Base-by-base conservation (phyloP, 2,888 invertebrate genomes). In the Amblyjoppa fuscipennis region DNA sequence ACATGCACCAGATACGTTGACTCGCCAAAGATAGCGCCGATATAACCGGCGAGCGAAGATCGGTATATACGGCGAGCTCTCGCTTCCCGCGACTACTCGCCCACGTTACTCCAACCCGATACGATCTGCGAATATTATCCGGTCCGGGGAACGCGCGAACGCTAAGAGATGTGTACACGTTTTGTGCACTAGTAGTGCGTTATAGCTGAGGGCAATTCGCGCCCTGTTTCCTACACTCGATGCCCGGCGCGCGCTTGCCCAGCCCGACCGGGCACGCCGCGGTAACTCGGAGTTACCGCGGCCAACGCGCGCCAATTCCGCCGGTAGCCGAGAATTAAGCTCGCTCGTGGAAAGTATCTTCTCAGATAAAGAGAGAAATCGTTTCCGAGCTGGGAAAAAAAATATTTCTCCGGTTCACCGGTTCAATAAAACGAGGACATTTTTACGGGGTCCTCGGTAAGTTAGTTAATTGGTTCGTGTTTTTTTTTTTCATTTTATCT, bases 41-140 rank as follows among this genome's bases (percentile, higher is more conserved):
- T 70, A 69, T 70, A 71, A 79, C 61, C 59, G 20, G 49, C 45
- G 59, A 74, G 71, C 45, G 34, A 68, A 68, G 73, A 75, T 78
- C 56, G 73, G 66, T 71, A 66, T n/a, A 74, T 53, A 59, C 70
- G 64, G 51, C 66, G 78, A 53, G 66, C 80, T 83, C 80, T 69
- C 82, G 75, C 11, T 45, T 45, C 59, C 28, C 59, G 59, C 76
- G 85, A 71, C 75, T 59, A 83, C 66, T 68, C 82, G 85, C 91
- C 90, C 90, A 91, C 89, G 90, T 90, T 87, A 87, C 83, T 88
- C 88, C 87, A 78, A 84, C 87, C 88, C 87, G 90, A 90, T 91
- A 91, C 89, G 87, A 91, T 91, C 91, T 89, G 90, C 73, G 68
- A 90, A 91, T 89, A 88, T 90, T 89, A 89, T 89, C 90, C 90